phyloP scores from a whole-genome alignment of 2,797 vertebrate genomes.

The Carduelis carduelis region DNA sequence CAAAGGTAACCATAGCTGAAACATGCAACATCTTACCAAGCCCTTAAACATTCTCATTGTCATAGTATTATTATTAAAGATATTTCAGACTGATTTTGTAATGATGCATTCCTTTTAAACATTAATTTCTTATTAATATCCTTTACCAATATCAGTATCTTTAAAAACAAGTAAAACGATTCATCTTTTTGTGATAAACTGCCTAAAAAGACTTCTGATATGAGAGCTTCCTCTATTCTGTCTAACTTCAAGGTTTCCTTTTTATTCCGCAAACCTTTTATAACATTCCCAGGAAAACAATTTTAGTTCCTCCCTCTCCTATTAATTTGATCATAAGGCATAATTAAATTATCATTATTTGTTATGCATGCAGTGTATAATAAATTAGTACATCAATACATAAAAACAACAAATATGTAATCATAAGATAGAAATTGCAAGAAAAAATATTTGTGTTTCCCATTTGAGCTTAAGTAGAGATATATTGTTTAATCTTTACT shows the following conservation, averaged over 20 bases:
- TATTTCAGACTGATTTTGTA: not conserved
- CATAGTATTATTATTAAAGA: not conserved
- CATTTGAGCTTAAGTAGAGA: not conserved
- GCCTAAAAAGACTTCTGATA: not conserved
- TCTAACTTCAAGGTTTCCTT: not conserved
- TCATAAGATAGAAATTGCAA: not conserved
- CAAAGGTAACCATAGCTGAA: not conserved
- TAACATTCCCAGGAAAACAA: not conserved
- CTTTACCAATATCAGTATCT: not conserved
- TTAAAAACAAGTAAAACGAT: not conserved
- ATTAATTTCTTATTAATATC: not conserved
- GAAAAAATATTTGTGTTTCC: not conserved
- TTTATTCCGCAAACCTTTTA: not conserved
- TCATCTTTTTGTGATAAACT: not conserved
- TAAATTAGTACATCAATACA: not conserved
- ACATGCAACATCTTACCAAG: not conserved
- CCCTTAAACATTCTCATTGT: not conserved
- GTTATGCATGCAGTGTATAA: not conserved
- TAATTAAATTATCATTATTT: slow-evolving; percentile 6
- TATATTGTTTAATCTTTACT: not conserved
- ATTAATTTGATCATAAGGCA: not conserved
- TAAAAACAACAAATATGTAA: not conserved
- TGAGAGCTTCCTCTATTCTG: not conserved
- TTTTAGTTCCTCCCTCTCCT: not conserved
- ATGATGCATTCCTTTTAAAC: not conserved